phyloP scores from a whole-genome alignment of 2,113 vertebrate species.

The Lamprotornis superbus region DNA sequence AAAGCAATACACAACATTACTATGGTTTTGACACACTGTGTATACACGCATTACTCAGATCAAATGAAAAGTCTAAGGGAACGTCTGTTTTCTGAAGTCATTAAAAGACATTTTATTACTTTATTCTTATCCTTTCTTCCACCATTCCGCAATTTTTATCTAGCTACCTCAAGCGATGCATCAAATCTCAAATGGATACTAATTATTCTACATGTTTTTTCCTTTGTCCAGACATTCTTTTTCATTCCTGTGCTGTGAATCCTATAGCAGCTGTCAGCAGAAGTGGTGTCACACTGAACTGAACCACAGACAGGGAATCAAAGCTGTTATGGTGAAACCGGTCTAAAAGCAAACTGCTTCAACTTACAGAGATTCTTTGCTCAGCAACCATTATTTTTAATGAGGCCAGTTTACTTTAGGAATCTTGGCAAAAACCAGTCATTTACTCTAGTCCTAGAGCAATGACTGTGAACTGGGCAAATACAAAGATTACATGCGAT shows the following conservation, averaged over 20 bases:
- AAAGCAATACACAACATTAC: not conserved
- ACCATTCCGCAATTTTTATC: not conserved
- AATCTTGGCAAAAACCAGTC: slow-evolving; percentile 60
- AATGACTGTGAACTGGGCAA: slow-evolving; percentile 49
- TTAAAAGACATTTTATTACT: not conserved
- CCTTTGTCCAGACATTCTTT: slow-evolving; percentile 5
- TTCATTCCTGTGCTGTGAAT: slow-evolving; percentile 42
- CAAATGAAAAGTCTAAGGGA: not conserved
- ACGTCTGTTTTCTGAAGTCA: not conserved
- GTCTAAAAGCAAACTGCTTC: slow-evolving; percentile 8
- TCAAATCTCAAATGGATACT: not conserved
- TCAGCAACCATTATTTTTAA: slow-evolving; percentile 69
- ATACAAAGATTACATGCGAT: slow-evolving; percentile 56
- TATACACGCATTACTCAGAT: not conserved
- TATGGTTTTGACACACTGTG: not conserved
- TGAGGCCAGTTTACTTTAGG: slow-evolving; percentile 59
- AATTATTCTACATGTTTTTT: not conserved
- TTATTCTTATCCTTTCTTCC: not conserved
- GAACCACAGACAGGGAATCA: slow-evolving; percentile 20
- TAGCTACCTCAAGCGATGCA: not conserved
- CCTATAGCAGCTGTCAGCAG: slow-evolving; percentile 16
- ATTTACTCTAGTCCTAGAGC: slow-evolving; percentile 68
- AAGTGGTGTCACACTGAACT: slow-evolving; percentile 29
- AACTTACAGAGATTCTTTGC: slow-evolving; percentile 28
- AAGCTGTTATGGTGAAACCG: slow-evolving; percentile 41